Percentiles rank a stretch among this genome's conserved stretches.
Evolutionary conservation across 2,888 invertebrate genomes (phyloP).

Genomic region (Leucozona laternaria): DNA sequence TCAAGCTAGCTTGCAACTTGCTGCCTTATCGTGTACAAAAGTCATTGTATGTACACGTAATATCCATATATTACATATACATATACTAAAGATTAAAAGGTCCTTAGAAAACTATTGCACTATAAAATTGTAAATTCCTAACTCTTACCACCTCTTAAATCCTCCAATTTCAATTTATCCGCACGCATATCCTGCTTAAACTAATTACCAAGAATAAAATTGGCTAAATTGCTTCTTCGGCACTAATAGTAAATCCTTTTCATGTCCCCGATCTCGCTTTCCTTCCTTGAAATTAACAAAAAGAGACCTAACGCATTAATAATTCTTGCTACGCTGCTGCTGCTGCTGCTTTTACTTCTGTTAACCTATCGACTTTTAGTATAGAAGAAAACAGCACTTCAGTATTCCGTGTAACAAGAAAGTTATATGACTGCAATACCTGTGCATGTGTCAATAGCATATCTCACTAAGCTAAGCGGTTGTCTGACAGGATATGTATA

Average conservation of each 20-base stretch:
- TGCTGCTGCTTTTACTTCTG: background rate
- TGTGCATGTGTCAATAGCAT: slow-evolving; percentile 70
- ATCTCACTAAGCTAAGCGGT: slow-evolving; percentile 57
- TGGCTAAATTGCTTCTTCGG: slow-evolving; percentile 69
- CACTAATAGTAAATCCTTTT: slow-evolving; percentile 43
- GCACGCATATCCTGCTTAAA: slow-evolving; percentile 68
- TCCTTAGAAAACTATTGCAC: slow-evolving; percentile 20
- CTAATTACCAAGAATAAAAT: slow-evolving; percentile 72
- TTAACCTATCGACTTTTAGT: slow-evolving; percentile 64
- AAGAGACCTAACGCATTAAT: slow-evolving; percentile 50
- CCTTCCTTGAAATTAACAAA: background rate
- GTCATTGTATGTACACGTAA: background rate
- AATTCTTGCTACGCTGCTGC: slow-evolving; percentile 50
- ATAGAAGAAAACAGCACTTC: slow-evolving; percentile 14
- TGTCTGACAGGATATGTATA: slow-evolving; percentile 35
- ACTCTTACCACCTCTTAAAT: slow-evolving; percentile 26
- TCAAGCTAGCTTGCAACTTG: slow-evolving; percentile 10
- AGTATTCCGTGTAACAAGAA: slow-evolving; percentile 22
- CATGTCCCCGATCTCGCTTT: background rate
- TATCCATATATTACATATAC: background rate
- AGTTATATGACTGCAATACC: slow-evolving; percentile 55
- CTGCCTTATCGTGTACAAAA: background rate
- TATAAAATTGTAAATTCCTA: slow-evolving; percentile 32
- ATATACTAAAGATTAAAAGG: background rate
- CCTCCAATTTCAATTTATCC: slow-evolving; percentile 63